Evolutionary conservation across 2,797 vertebrate genomes (phyloP).

Genomic region (Eulemur albifrons): DNA sequence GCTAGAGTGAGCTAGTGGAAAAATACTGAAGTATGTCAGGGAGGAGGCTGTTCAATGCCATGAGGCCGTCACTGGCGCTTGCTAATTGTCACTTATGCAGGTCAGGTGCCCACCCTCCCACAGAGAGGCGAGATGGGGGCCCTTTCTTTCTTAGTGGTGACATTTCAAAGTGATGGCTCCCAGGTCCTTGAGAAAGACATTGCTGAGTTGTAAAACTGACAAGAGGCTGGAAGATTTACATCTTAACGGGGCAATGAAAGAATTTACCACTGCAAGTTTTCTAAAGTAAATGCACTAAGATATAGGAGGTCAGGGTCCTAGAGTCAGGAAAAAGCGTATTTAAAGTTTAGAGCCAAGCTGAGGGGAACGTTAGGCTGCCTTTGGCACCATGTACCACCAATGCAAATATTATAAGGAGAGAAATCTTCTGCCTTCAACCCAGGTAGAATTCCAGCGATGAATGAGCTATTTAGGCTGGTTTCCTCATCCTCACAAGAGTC

Average conservation of each 20-base stretch:
- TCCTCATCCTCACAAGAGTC: background rate
- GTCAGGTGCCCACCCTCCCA: background rate
- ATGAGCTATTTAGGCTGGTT: background rate
- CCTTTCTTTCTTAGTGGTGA: background rate
- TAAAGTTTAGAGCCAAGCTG: background rate
- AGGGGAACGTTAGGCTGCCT: background rate
- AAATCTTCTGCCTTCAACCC: background rate
- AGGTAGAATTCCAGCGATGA: background rate
- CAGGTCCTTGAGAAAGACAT: background rate
- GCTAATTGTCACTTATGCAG: background rate
- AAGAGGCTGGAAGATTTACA: background rate
- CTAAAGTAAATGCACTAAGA: background rate
- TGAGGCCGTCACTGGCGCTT: no score
- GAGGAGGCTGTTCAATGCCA: background rate
- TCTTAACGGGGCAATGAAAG: background rate
- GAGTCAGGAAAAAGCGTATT: background rate
- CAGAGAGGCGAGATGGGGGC: background rate
- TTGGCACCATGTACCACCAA: background rate
- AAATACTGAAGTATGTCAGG: background rate
- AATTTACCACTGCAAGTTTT: no score
- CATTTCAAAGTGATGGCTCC: background rate
- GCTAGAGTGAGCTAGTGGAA: background rate
- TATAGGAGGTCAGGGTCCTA: background rate
- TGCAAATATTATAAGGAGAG: background rate
- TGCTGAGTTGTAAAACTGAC: background rate